Conservation (phyloP, 2,888 invertebrate genomes). For the Latrodectus elegans region DNA sequence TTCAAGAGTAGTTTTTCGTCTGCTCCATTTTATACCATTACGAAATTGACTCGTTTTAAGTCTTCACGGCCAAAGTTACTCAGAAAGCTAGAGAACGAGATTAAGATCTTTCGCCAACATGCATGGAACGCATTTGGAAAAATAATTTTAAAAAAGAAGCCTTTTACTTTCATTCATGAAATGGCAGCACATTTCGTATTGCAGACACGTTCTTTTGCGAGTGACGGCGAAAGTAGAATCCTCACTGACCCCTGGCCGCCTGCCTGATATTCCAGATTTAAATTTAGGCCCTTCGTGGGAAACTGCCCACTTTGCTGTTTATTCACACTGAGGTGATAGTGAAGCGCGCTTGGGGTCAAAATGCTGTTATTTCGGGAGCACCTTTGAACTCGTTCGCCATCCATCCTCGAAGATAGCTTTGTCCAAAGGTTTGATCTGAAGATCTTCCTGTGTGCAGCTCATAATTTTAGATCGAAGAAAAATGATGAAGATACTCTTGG, state of each 20-base stretch:
- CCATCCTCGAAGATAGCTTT: too few relatives aligned
- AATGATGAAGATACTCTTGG: too few relatives aligned
- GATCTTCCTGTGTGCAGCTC: too few relatives aligned
- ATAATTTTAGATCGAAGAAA: too few relatives aligned
- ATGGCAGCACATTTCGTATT: background rate
- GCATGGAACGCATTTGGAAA: background rate
- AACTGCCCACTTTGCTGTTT: background rate
- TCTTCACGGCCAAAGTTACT: background rate
- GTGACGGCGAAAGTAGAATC: background rate
- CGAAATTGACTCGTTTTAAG: background rate
- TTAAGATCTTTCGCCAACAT: background rate
- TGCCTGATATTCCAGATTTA: background rate
- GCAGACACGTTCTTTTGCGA: background rate
- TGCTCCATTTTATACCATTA: background rate
- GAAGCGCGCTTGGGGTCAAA: background rate
- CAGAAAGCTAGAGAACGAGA: background rate
- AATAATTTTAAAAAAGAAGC: background rate
- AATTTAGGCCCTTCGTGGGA: background rate
- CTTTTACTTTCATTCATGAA: slow-evolving; percentile 5
- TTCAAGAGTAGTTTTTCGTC: background rate
- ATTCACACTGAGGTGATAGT: background rate
- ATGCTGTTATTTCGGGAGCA: background rate
- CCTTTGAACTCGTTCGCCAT: too few relatives aligned
- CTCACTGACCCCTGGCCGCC: background rate
- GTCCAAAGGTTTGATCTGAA: too few relatives aligned